Conservation (phyloP, 2,113 vertebrate genomes). For the Lepus americanus region DNA sequence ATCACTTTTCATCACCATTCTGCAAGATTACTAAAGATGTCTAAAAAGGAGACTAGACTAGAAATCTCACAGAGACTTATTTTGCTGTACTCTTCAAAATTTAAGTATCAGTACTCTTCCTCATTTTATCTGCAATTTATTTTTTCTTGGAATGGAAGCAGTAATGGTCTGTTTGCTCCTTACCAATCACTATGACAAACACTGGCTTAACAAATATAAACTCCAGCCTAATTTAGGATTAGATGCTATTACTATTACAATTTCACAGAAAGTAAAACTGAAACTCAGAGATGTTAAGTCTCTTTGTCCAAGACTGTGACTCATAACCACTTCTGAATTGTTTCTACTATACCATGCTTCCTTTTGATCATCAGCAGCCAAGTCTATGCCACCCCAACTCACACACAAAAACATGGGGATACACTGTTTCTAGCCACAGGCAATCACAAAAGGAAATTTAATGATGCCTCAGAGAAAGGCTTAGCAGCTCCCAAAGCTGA, state of each 20-base stretch:
- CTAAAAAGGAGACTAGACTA: not conserved
- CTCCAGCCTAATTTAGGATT: not conserved
- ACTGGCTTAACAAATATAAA: not conserved
- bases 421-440: not conserved
- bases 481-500: not conserved
- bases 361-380: not conserved
- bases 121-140: not conserved
- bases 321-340: not conserved
- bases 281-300: not conserved
- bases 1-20: not conserved
- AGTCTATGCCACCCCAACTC: not conserved
- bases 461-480: not conserved
- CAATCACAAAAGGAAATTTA: not conserved
- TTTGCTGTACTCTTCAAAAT: not conserved
- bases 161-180: not conserved
- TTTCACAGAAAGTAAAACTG: not conserved
- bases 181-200: not conserved
- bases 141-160: not conserved
- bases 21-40: not conserved
- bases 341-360: not conserved
- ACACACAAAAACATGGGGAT: not conserved
- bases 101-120: too few species aligned
- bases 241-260: not conserved
- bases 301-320: not conserved
- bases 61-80: not conserved